Conservation (phyloP, 1,140 invertebrate genomes). For the Nylanderia fulva region DNA sequence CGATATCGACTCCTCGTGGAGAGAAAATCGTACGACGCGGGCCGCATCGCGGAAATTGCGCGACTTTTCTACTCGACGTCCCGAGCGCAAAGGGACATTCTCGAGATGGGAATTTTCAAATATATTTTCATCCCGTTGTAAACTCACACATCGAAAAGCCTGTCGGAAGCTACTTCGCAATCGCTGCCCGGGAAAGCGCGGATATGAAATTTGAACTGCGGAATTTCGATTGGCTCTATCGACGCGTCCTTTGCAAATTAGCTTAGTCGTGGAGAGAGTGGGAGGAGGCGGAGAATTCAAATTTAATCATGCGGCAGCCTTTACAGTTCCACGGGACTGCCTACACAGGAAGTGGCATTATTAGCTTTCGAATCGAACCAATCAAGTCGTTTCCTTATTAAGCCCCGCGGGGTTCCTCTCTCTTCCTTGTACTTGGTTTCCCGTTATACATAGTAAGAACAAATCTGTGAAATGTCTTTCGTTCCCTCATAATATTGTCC, state of each 20-base stretch:
- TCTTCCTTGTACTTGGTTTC: constrained; percentile 22
- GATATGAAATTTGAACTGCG: constrained; percentile 49
- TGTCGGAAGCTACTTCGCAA: constrained; percentile 25
- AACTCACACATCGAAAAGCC: constrained; percentile 30
- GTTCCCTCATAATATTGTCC: background rate
- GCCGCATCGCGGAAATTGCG: constrained; percentile 43
- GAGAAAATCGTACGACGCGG: constrained; percentile 27
- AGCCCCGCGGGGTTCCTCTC: constrained; percentile 71
- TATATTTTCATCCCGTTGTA: constrained; percentile 51
- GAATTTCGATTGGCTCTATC: constrained; percentile 72
- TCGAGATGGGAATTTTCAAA: constrained; percentile 50
- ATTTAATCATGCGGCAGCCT: constrained; percentile 76
- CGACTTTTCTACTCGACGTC: constrained; percentile 38
- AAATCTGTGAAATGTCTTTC: constrained; percentile 29
- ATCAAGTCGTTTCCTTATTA: constrained; percentile 81
- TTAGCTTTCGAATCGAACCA: constrained; percentile 82
- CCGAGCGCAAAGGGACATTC: constrained; percentile 32
- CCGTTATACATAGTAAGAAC: constrained; percentile 1
- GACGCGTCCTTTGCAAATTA: constrained; percentile 67
- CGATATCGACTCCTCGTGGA: constrained; percentile 30
- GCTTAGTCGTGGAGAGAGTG: constrained; percentile 38
- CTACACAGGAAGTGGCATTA: constrained; percentile 78
- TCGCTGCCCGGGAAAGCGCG: constrained; percentile 30
- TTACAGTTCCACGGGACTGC: constrained; percentile 49
- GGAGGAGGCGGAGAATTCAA: constrained; percentile 73